Conservation (phyloP, 2,113 vertebrate species). For the Paradoxurus hermaphroditus region DNA sequence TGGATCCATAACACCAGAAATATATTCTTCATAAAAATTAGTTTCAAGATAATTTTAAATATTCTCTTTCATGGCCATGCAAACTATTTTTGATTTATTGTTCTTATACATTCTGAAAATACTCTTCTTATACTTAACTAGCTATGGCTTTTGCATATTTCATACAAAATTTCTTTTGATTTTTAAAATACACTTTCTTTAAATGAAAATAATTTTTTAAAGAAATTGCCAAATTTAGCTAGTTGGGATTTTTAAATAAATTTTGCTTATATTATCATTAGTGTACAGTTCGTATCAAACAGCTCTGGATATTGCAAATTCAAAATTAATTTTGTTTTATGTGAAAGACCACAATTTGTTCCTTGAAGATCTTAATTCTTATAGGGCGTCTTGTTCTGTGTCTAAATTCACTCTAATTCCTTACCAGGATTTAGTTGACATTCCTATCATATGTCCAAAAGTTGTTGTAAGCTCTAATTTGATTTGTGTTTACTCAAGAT, state of each 20-base stretch:
- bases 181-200: no score
- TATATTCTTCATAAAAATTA: background rate
- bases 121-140: background rate
- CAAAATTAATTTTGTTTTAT: conserved; percentile 33
- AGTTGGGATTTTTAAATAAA: background rate
- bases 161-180: background rate
- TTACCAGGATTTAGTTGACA: background rate
- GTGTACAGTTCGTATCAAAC: background rate
- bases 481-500: background rate
- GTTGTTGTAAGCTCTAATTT: background rate
- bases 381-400: background rate
- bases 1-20: background rate
- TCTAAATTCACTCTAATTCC: background rate
- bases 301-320: background rate
- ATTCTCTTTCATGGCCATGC: background rate
- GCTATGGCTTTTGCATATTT: background rate
- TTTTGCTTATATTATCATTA: background rate
- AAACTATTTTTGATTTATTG: background rate
- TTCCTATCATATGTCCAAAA: background rate
- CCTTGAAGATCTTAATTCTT: background rate
- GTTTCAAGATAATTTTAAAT: conserved; percentile 2
- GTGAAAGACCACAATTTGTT: background rate
- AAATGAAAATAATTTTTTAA: background rate
- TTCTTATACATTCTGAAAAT: background rate
- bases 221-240: background rate